Conservation (phyloP, 2,797 vertebrate species). For the Anolis apletophallus region DNA sequence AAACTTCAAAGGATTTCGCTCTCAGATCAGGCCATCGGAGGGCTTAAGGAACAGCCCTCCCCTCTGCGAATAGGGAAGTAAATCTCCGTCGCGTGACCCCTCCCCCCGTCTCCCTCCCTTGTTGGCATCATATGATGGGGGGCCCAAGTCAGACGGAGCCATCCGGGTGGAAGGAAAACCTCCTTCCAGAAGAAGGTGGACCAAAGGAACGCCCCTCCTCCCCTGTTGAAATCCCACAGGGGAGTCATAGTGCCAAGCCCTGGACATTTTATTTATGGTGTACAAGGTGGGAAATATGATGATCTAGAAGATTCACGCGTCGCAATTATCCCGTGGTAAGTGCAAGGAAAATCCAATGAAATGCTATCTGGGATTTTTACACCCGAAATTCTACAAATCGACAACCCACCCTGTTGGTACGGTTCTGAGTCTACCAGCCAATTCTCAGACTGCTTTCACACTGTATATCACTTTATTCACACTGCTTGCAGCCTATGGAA, state of each 20-base stretch:
- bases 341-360: not conserved
- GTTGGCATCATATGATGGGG: slow-evolving; percentile 54
- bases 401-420: no score
- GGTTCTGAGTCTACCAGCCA: no score
- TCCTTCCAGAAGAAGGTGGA: slow-evolving; percentile 8
- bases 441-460: no score
- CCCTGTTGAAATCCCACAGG: not conserved
- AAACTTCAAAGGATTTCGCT: not conserved
- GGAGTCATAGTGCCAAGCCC: not conserved
- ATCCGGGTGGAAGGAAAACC: slow-evolving; percentile 63
- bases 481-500: no score
- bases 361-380: no score
- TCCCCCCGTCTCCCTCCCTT: slow-evolving; percentile 36
- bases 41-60: slow-evolving; percentile 53
- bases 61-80: slow-evolving; percentile 59
- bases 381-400: no score
- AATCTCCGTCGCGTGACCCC: slow-evolving; percentile 66
- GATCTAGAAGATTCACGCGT: no score
- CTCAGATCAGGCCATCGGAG: slow-evolving; percentile 29
- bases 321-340: not conserved
- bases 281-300: not conserved
- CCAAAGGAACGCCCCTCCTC: not conserved
- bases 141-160: slow-evolving; percentile 59
- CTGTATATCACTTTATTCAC: no score
- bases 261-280: not conserved